Evolutionary conservation across 1,140 invertebrate species (phyloP), one percentile per base, ranked within the genome.

Genomic region (Danaus plexippus): DNA sequence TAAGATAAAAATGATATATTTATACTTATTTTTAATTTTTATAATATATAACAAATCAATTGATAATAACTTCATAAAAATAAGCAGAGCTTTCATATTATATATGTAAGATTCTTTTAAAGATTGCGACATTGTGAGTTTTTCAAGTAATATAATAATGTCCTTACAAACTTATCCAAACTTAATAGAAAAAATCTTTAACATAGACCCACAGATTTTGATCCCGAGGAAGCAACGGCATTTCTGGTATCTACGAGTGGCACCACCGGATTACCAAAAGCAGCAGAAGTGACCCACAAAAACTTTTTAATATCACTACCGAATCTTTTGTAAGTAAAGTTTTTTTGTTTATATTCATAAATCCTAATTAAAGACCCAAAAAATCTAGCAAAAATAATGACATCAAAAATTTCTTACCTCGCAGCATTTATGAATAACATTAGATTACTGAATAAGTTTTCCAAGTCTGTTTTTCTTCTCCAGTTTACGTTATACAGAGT

Each of bases 221-320:
- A 81, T 48, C 61, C 79, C 8, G 71, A 73, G 11, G 64, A 70
- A 9, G 69, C 75, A 7, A 59, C 61, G 6, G 69, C 66, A 0
- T 69, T 83, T 2, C 57, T 83, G 0, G 63, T 82, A 52, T 61
- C 74, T 11, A 85, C 82, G 0, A 85, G 82, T 46, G 82, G 82
- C 8, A 80, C 82, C 1, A 83, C 80, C 1, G 81, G 81, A 0
- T 46, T 75, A 9, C 75, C 80, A 1, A 85, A 85, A 60, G 66
- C 74, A n/a, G 77, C 80, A 2, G 75, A 65, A 8, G 57, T 70
- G 0, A 77, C 75, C 1, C 75, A 85, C 52, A 78, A 77, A 59
- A 83, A 83, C 46, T 69, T 75, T 9, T 52, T 68, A 1, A 68
- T 73, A 10, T 67, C 60, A 6, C 18, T 63, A 10, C 69, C 77